Conservation (phyloP, 2,888 invertebrate genomes). For the Ptilodon capucinus region DNA sequence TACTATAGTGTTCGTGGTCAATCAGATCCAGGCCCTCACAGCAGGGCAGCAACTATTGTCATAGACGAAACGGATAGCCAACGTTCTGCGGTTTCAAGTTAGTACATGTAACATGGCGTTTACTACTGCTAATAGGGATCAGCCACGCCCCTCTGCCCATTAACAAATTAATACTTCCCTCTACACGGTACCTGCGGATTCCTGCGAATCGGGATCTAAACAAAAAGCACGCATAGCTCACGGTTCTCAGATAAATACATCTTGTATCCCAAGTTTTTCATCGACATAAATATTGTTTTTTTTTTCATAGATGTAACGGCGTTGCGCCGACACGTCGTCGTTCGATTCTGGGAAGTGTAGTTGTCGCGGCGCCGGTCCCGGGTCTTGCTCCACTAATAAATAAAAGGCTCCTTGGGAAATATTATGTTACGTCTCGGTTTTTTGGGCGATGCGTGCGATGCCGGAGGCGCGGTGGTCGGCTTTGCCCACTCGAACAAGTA, state of each 20-base stretch:
- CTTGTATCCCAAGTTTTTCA: conserved; percentile 74
- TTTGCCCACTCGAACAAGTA: conserved; percentile 63
- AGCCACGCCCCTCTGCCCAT: conserved; percentile 54
- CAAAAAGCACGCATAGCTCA: conserved; percentile 75
- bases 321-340: conserved; percentile 69
- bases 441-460: conserved; percentile 47
- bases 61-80: background rate
- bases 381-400: conserved; percentile 70
- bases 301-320: conserved; percentile 78
- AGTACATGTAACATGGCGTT: conserved; percentile 18
- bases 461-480: conserved; percentile 50
- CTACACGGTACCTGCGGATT: conserved; percentile 73
- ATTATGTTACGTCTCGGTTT: conserved; percentile 79
- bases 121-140: conserved; percentile 39
- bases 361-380: conserved; percentile 75
- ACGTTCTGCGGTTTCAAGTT: background rate
- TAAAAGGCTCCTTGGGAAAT: conserved; percentile 80
- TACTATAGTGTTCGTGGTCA: background rate
- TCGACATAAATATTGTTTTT: conserved; percentile 81
- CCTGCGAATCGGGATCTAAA: conserved; percentile 67
- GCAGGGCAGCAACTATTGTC: background rate
- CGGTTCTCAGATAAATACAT: conserved; percentile 72
- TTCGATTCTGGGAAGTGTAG: conserved; percentile 73
- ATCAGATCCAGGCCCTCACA: background rate
- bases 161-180: conserved; percentile 68